Conservation (phyloP, 2,797 vertebrate species). For the Poeciliopsis turneri region DNA sequence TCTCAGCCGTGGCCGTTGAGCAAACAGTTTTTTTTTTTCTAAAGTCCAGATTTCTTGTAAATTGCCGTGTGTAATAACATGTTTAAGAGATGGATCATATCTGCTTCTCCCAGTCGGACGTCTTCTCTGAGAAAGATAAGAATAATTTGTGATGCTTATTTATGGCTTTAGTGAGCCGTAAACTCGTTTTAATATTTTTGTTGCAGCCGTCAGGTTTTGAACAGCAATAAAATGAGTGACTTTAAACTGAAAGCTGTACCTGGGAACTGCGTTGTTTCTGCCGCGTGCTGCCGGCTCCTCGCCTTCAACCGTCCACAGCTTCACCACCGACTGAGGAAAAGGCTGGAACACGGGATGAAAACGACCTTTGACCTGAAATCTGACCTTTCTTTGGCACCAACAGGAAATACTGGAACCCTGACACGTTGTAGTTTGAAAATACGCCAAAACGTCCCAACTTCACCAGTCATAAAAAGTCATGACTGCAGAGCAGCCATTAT, state of each 20-base stretch:
- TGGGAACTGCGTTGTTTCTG: background rate
- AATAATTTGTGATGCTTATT: background rate
- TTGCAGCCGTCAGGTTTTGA: background rate
- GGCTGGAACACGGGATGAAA: no score
- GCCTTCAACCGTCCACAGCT: background rate
- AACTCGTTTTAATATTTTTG: background rate
- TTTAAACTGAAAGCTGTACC: conserved; percentile 59
- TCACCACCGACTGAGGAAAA: background rate
- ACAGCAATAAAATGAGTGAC: conserved; percentile 13
- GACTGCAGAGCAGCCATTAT: no score
- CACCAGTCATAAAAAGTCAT: no score
- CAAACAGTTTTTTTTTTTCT: background rate
- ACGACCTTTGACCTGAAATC: background rate
- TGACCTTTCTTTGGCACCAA: background rate
- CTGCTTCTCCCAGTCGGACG: background rate
- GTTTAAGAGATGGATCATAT: background rate
- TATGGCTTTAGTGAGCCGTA: background rate
- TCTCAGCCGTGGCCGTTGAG: background rate
- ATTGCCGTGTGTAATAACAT: background rate
- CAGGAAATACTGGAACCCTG: background rate
- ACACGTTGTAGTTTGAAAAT: background rate
- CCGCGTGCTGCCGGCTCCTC: background rate
- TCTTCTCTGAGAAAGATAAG: background rate
- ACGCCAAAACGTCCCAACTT: no score
- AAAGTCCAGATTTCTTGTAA: background rate